Evolutionary conservation across 2,113 vertebrate species (phyloP), one percentile per base, ranked within the genome.

Genomic region (Daphoenositta chrysoptera): DNA sequence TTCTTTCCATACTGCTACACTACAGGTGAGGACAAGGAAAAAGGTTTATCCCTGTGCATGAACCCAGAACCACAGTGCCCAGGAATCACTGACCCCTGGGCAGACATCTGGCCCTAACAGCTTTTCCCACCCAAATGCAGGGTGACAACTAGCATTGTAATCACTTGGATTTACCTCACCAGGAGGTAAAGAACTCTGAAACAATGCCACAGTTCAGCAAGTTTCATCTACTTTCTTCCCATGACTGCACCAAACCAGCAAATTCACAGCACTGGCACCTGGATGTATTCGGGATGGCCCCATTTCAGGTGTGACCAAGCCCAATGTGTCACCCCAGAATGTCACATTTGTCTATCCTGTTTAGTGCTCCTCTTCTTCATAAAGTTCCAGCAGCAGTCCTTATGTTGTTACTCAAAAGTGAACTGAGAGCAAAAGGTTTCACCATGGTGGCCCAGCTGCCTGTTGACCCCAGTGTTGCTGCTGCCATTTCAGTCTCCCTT

Each of bases 301-400:
- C 53, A 11, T 5, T 64, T 51, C 31, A 24, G 50, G 31, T 31
- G 5, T 44, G 48, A 30, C 47, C 61, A 54, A 83, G 22, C 13
- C 22, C 56, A 42, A 7, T 0, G 0, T 3, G 18, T 21, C 64
- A 63, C 22, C 26, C 17, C 33, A 35, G 39, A 35, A 10, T 7
- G 16, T 9, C 22, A 53, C 13, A 12, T 15, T 4, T 68, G 13
- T 45, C 39, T 45, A 3, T 11, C 9, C 1, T 2, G 6, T 50
- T 73, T 9, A 21, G 11, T 17, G 24, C 31, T 87, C 9, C 47
- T 50, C 63, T 17, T 33, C 53, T 51, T 44, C 45, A 77, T 21
- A 10, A 31, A 60, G 42, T 31, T 53, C 33, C 33, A 18, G 64
- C 1, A 69, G 37, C 40, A 58, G 31, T 37, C 54, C 20, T 31